These are phyloP conservation scores for Spea bombifrons DNA, from an alignment of 2,113 vertebrate genomes.

Conservation along the genomic window DNA sequence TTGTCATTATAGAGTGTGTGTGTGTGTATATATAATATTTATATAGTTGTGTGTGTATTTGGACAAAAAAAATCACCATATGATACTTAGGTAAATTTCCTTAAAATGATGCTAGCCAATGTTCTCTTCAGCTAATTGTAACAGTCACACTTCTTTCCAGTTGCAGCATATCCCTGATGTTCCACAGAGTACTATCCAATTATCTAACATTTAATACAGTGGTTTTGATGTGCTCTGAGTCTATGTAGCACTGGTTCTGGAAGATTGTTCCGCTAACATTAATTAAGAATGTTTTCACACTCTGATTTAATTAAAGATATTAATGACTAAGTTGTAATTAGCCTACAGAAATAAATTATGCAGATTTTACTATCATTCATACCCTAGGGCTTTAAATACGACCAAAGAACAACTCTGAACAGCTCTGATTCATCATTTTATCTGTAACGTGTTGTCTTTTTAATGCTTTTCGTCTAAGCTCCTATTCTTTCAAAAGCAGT, in stretches of 20 bases:
- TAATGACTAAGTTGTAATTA: constrained; percentile 47
- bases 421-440: constrained; percentile 21
- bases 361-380: constrained; percentile 44
- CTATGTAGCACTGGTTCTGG: constrained; percentile 1
- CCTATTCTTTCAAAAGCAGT: not conserved
- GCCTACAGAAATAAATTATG: constrained; percentile 47
- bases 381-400: constrained; percentile 38
- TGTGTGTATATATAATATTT: too few species aligned
- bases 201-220: not conserved
- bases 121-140: not conserved
- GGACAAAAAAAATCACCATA: too few species aligned
- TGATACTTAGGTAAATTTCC: too few species aligned
- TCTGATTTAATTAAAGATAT: constrained; percentile 47
- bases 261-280: constrained; percentile 44
- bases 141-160: not conserved
- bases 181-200: not conserved
- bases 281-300: constrained; percentile 43
- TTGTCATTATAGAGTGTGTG: too few species aligned
- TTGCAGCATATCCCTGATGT: not conserved
- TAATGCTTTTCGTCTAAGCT: not conserved
- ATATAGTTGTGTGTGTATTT: too few species aligned
- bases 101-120: not conserved
- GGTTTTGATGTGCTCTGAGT: not conserved
- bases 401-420: constrained; percentile 21
- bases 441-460: constrained; percentile 17